Evolutionary conservation across 1,140 invertebrate genomes (phyloP).

Genomic region (Nephotettix cincticeps): DNA sequence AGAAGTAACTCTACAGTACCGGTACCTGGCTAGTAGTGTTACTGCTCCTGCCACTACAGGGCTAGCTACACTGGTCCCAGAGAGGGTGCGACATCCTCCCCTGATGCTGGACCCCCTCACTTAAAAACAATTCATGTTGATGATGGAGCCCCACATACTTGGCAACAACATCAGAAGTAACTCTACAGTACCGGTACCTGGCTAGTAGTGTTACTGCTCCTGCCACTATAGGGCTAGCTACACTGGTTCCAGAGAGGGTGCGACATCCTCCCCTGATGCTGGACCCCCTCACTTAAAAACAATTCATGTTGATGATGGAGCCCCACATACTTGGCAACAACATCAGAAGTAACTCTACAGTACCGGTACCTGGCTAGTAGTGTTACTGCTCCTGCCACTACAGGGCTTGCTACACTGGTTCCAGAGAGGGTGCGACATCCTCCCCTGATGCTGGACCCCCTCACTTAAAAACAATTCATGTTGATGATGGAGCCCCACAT

Average conservation of each 20-base stretch:
- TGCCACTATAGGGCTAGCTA: conserved; percentile 94
- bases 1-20: too few species aligned
- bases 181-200: too few species aligned
- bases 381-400: conserved; percentile 91
- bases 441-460: conserved; percentile 83
- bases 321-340: too few species aligned
- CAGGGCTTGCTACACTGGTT: conserved; percentile 94
- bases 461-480: conserved; percentile 89
- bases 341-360: too few species aligned
- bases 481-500: too few species aligned
- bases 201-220: conserved; percentile 89
- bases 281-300: conserved; percentile 86
- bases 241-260: conserved; percentile 82
- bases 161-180: too few species aligned
- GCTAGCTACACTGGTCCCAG: conserved; percentile 91
- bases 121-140: conserved; percentile 92
- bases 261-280: conserved; percentile 85
- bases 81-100: conserved; percentile 84
- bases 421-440: conserved; percentile 87
- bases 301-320: conserved; percentile 95
- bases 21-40: conserved; percentile 75
- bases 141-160: too few species aligned
- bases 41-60: conserved; percentile 94
- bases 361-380: conserved; percentile 89
- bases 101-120: conserved; percentile 87